phyloP scores from a whole-genome alignment of 2,113 vertebrate genomes.

The Nesogale talazaci region DNA sequence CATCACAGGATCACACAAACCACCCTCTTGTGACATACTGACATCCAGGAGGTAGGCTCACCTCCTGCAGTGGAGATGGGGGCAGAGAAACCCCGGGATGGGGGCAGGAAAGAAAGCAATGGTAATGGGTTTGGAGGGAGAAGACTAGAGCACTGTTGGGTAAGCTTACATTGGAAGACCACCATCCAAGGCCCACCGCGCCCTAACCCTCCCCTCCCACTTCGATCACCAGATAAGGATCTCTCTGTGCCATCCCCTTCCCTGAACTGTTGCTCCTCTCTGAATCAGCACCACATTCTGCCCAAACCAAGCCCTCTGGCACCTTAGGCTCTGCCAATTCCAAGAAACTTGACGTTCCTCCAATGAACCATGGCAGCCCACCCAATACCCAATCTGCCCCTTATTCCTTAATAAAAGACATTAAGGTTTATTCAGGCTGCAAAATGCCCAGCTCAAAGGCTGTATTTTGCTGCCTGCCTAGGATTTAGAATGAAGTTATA shows the following conservation, averaged over 20 bases:
- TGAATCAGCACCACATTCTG: neutral
- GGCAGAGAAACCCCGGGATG: neutral
- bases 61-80: neutral
- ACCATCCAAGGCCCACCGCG: rapidly evolving
- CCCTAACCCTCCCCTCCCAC: neutral
- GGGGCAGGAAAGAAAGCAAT: too few relatives aligned
- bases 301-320: slow-evolving; percentile 1
- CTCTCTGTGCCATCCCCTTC: neutral
- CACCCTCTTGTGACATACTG: neutral
- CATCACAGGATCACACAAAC: neutral
- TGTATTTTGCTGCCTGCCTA: neutral
- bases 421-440: neutral
- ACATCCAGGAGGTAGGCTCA: neutral
- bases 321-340: slow-evolving; percentile 30
- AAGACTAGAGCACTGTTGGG: neutral
- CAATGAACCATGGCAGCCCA: neutral
- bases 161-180: neutral
- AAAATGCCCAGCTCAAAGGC: neutral
- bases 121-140: neutral
- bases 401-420: slow-evolving; percentile 35
- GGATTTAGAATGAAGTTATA: slow-evolving; percentile 4
- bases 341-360: slow-evolving; percentile 60
- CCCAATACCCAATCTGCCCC: neutral
- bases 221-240: neutral
- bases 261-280: neutral